Percentiles rank a stretch among this genome's conserved stretches.
Conservation (phyloP, 2,888 invertebrate species). For the Chesias legatella region DNA sequence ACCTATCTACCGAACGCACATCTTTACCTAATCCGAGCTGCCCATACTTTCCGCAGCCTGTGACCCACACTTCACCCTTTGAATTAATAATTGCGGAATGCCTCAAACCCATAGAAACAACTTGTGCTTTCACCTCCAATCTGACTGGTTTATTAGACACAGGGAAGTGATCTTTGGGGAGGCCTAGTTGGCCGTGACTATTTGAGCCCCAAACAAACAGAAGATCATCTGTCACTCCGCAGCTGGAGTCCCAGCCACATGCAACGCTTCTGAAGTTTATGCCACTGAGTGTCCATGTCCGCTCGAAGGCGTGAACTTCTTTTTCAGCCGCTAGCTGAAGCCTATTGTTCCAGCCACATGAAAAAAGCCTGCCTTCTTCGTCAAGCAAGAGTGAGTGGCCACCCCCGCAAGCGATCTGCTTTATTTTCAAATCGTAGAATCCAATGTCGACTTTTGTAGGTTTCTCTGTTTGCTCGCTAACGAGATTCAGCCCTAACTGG, state of each 20-base stretch:
- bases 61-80: conserved; percentile 81
- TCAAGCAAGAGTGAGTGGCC: conserved; percentile 88
- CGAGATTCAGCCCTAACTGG: conserved; percentile 85
- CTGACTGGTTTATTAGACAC: conserved; percentile 57
- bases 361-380: conserved; percentile 83
- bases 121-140: conserved; percentile 72
- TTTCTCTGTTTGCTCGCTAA: conserved; percentile 83
- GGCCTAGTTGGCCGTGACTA: conserved; percentile 87
- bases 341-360: conserved; percentile 89
- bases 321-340: conserved; percentile 83
- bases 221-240: conserved; percentile 84
- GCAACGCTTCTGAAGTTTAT: conserved; percentile 81
- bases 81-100: conserved; percentile 84
- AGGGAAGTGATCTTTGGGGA: conserved; percentile 72
- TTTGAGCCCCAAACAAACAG: conserved; percentile 93
- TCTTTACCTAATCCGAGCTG: conserved; percentile 82
- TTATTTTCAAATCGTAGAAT: conserved; percentile 74
- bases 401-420: conserved; percentile 86
- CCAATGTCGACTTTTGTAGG: conserved; percentile 69
- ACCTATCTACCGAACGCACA: conserved; percentile 55
- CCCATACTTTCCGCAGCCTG: conserved; percentile 85
- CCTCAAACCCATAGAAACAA: conserved; percentile 84
- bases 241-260: conserved; percentile 92
- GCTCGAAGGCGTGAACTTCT: conserved; percentile 77
- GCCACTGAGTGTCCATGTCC: conserved; percentile 80